Base-by-base conservation (phyloP, 2,888 invertebrate genomes). In the Ophion ellenae region DNA sequence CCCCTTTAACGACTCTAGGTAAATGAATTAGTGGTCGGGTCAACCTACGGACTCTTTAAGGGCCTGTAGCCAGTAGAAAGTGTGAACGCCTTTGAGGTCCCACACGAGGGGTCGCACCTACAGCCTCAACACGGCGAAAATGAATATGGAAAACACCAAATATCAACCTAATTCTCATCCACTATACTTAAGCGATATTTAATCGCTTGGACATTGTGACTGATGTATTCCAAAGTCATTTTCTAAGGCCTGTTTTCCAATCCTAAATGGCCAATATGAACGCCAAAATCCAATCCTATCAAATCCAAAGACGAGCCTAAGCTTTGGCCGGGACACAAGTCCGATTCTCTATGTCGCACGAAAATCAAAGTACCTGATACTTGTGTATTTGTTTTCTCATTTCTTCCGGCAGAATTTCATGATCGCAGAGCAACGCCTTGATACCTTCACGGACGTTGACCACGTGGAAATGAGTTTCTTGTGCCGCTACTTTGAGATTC, bases 341-440 rank as follows among this genome's bases (percentile, higher is more conserved):
- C 11, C 53, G 53, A 53, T 14, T 17, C 14, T 53, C 2, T 17
- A 14, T 14, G 4, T 47, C 53, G 5, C 6, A 53, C 53, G 9
- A 11, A 20, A 53, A 47, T 4, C 17, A 28, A 28, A 32, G 40
- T 69, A 93, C 93, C 90, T 93, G 92, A 85, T 93, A 93, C 20
- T 95, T 94, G 85, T 95, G 95, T 20, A 96, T 91, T 86, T 95
- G 94, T 90, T 95, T 95, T 89, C 94, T 95, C 53, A 94, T 94
- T 1, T 96, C 95, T 11, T 95, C 95, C 88, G 96, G 94, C 92
- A 96, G 95, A 90, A 94, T 94, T 71, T 95, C 94, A 90, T 95
- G 95, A 90, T 96, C 96, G 17, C 94, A 93, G 59, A 96, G 93
- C 78, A 97, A 94, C 0, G 96, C 96, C 94, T 96, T 93, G 10